Evolutionary conservation across 2,888 invertebrate species (phyloP).

Genomic region (Hypena proboscidalis): DNA sequence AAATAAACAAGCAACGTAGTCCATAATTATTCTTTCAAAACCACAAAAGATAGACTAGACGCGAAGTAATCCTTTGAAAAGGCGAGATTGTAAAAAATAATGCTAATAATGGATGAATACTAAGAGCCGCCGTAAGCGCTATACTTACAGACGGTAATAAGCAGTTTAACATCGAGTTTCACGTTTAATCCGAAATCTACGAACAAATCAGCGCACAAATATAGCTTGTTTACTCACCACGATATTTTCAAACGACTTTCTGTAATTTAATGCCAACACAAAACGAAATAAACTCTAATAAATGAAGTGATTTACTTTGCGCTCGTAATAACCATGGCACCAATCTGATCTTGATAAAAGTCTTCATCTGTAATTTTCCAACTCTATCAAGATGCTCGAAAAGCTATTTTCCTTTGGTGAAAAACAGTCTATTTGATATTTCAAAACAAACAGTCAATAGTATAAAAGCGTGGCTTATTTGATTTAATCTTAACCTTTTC

Average conservation of each 20-base stretch:
- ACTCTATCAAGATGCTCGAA: conserved; percentile 21
- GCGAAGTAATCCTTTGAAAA: no score
- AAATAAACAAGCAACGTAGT: no score
- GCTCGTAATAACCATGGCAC: conserved; percentile 15
- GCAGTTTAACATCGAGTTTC: conserved; percentile 1
- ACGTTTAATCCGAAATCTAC: conserved; percentile 1
- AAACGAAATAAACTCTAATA: conserved; percentile 17
- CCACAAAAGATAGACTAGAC: no score
- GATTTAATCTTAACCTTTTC: conserved; percentile 24
- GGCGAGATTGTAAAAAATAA: no score
- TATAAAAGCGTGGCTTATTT: conserved; percentile 11
- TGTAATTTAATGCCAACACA: conserved; percentile 8
- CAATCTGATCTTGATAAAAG: conserved; percentile 33
- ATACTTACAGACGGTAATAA: conserved; percentile 1
- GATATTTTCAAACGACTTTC: not conserved
- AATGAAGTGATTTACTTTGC: conserved; percentile 29
- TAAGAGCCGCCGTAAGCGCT: not conserved
- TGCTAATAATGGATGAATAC: no score
- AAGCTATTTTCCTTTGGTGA: conserved; percentile 15
- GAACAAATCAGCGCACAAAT: not conserved
- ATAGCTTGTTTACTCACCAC: conserved; percentile 3
- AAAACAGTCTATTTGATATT: conserved; percentile 20
- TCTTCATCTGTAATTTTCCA: conserved; percentile 29
- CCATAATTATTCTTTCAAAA: no score
- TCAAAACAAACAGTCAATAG: conserved; percentile 13